These are phyloP conservation scores for Eurytoma adleriae DNA, from an alignment of 2,888 invertebrate species.

Conservation along the genomic window DNA sequence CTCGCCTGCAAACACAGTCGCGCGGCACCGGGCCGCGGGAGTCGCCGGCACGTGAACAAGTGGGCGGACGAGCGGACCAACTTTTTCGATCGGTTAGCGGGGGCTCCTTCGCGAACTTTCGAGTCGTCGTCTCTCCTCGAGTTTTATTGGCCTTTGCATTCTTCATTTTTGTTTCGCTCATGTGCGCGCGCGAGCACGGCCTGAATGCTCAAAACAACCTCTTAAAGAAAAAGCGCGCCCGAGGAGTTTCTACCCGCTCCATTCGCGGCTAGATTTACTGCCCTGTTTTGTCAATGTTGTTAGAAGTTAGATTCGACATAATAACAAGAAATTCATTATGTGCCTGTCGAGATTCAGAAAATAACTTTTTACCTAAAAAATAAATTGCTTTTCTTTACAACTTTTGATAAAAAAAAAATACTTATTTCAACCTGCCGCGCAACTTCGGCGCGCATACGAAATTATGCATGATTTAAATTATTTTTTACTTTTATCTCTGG, in stretches of 20 bases:
- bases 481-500: background rate
- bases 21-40: background rate
- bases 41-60: constrained; percentile 34
- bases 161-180: constrained; percentile 43
- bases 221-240: constrained; percentile 43
- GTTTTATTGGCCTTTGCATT: constrained; percentile 48
- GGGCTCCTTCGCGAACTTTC: constrained; percentile 16
- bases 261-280: background rate
- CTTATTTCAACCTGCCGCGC: no score
- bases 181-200: background rate
- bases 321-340: background rate
- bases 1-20: background rate
- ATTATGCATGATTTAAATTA: no score
- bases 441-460: no score
- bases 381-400: no score
- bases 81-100: constrained; percentile 48
- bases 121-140: constrained; percentile 25
- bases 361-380: no score
- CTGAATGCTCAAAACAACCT: constrained; percentile 50
- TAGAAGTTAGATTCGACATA: background rate
- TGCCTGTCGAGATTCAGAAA: no score
- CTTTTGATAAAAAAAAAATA: no score
- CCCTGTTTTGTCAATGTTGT: background rate
- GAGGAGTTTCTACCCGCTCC: background rate
- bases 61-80: constrained; percentile 29